These are phyloP conservation scores for Cactoblastis cactorum DNA, from an alignment of 2,888 invertebrate genomes.

Conservation along the genomic window DNA sequence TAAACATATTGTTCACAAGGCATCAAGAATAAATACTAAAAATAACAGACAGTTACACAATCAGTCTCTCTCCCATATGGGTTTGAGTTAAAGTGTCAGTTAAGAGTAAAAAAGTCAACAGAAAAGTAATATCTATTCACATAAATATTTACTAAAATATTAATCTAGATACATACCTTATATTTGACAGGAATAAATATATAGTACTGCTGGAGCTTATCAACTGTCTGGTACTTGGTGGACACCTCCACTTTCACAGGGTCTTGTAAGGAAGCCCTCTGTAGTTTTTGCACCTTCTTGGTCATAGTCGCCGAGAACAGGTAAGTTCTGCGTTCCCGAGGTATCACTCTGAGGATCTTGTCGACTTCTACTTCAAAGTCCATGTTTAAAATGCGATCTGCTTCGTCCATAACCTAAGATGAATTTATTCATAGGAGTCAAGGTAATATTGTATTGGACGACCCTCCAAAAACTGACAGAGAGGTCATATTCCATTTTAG, in stretches of 20 bases:
- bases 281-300: constrained; percentile 95
- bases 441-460: too few species aligned
- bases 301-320: constrained; percentile 99
- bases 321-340: constrained; percentile 93
- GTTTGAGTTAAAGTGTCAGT: too few species aligned
- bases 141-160: too few species aligned
- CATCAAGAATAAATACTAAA: too few species aligned
- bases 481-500: too few species aligned
- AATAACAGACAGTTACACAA: too few species aligned
- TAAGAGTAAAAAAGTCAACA: too few species aligned
- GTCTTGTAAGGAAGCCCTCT: constrained; percentile 95
- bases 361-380: constrained; percentile 99
- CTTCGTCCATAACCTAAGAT: constrained; percentile 97
- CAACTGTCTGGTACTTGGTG: constrained; percentile 98
- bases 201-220: constrained; percentile 96
- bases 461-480: too few species aligned
- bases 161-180: constrained; percentile 81
- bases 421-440: background rate
- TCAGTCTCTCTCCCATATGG: too few species aligned
- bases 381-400: constrained; percentile 98
- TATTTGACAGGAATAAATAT: constrained; percentile 96
- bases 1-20: too few species aligned
- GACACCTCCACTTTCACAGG: constrained; percentile 98
- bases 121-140: too few species aligned
- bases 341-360: constrained; percentile 94